These are phyloP conservation scores for Nebria salina DNA, from an alignment of 2,888 invertebrate genomes.

Conservation along the genomic window DNA sequence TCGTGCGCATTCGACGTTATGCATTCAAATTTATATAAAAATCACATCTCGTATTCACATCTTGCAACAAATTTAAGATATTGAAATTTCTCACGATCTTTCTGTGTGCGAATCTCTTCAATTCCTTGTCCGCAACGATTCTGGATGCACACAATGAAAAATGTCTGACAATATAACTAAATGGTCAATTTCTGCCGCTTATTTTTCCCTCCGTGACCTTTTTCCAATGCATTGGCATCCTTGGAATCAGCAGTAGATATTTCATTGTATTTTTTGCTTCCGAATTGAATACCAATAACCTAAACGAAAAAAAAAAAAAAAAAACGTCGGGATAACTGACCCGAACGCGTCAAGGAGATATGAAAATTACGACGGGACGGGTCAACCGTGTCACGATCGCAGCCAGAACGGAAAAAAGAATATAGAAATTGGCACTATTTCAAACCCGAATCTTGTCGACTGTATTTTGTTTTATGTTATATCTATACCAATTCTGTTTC, in stretches of 20 bases:
- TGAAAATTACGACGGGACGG: slow-evolving; percentile 26
- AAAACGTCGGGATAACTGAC: neutral
- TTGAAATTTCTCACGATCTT: slow-evolving; percentile 34
- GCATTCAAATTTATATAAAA: slow-evolving; percentile 11
- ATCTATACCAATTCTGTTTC: neutral
- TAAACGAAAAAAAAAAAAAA: slow-evolving; percentile 32
- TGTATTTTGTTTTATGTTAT: slow-evolving; percentile 11
- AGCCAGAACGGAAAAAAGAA: neutral
- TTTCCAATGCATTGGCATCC: neutral
- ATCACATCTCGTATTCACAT: slow-evolving; percentile 36
- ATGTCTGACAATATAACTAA: slow-evolving; percentile 50
- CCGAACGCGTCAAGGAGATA: neutral
- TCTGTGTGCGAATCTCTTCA: slow-evolving; percentile 17
- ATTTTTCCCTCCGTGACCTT: neutral
- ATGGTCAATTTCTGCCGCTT: slow-evolving; percentile 50
- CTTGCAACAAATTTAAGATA: slow-evolving; percentile 38
- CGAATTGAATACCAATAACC: slow-evolving; percentile 43
- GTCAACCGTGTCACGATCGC: neutral
- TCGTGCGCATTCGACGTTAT: neutral
- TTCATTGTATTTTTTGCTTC: slow-evolving; percentile 34
- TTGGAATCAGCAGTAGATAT: slow-evolving; percentile 24
- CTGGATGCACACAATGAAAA: slow-evolving; percentile 50
- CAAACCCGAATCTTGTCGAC: slow-evolving; percentile 7
- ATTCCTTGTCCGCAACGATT: slow-evolving; percentile 47
- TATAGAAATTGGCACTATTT: slow-evolving; percentile 33